phyloP scores from a whole-genome alignment of 2,888 invertebrate species.

The Acronicta aceris region DNA sequence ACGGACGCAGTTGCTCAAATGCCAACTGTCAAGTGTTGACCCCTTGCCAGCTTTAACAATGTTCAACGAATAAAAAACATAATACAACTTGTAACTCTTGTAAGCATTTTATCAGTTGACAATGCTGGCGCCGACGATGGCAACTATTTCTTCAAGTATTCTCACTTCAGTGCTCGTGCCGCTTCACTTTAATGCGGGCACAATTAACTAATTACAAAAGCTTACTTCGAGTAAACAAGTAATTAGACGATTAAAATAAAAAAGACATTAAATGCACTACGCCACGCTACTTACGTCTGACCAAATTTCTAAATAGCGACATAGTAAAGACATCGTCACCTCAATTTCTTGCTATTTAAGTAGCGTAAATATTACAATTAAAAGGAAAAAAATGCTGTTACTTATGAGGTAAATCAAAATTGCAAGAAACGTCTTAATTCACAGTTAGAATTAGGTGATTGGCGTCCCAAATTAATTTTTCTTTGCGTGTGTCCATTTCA shows the following conservation, averaged over 20 bases:
- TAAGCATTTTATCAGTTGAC: constrained; percentile 23
- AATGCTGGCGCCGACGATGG: constrained; percentile 16
- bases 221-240: constrained; percentile 46
- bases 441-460: constrained; percentile 64
- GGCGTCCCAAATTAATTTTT: constrained; percentile 59
- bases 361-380: constrained; percentile 42
- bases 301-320: constrained; percentile 48
- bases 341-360: constrained; percentile 44
- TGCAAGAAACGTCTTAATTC: constrained; percentile 57
- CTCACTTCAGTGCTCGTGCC: constrained; percentile 24
- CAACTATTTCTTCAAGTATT: constrained; percentile 35
- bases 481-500: constrained; percentile 50
- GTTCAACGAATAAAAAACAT: constrained; percentile 28
- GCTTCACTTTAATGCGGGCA: constrained; percentile 27
- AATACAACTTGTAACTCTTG: constrained; percentile 15
- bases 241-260: constrained; percentile 41
- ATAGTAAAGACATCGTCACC: constrained; percentile 54
- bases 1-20: constrained; percentile 39
- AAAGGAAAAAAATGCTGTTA: constrained; percentile 13
- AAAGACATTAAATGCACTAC: constrained; percentile 27
- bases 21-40: constrained; percentile 39
- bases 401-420: constrained; percentile 30
- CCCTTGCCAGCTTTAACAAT: constrained; percentile 29
- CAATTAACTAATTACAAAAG: constrained; percentile 46
- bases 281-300: constrained; percentile 32